Evolutionary conservation across 1,140 invertebrate species (phyloP), one percentile per base, ranked within the genome.

Genomic region (Spodoptera frugiperda): DNA sequence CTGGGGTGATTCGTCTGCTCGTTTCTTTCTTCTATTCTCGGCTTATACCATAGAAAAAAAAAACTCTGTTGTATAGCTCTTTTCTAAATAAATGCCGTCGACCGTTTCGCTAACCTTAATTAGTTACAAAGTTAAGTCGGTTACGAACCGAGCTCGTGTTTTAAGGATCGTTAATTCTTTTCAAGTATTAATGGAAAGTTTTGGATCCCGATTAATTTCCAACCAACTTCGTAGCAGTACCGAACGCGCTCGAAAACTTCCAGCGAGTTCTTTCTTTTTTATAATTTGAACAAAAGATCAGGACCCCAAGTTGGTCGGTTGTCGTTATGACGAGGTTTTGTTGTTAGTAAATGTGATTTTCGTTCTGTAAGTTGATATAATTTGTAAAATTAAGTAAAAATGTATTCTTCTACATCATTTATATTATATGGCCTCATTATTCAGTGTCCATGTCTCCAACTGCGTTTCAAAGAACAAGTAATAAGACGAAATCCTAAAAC

Each of bases 121-220:
- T 65, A 65, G 61, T 48, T 48, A 21, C 21, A 59, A 49, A 65
- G 44, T 65, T 65, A 21, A 65, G 44, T 65, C 61, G 49, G 61
- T 65, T 21, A 65, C 61, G 61, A 65, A 6, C 61, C 17, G 39
- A 48, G 11, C 44, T 48, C 61, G 19, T 39, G 61, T 48, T 65
- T 65, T 65, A 65, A 46, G 63, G 78, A 51, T 82, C 81, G 78
- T 78, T 82, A 82, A 78, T 77, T 80, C 76, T 80, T 82, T 82
- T 76, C 73, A 74, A 78, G 73, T 15, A 49, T 49, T 25, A 79
- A 79, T 80, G 67, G 72, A 78, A 80, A 72, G 63, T 77, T 77
- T 15, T 21, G 53, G 39, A 19, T 48, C 55, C 44, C 55, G 19
- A 74, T 67, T 74, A 79, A 54, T 80, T 57, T 57, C 30, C 21